A percentile compares a stretch with the other conserved stretches of the same genome.
Evolutionary conservation across 2,888 invertebrate genomes (phyloP).

Genomic region (Heliconius sara): DNA sequence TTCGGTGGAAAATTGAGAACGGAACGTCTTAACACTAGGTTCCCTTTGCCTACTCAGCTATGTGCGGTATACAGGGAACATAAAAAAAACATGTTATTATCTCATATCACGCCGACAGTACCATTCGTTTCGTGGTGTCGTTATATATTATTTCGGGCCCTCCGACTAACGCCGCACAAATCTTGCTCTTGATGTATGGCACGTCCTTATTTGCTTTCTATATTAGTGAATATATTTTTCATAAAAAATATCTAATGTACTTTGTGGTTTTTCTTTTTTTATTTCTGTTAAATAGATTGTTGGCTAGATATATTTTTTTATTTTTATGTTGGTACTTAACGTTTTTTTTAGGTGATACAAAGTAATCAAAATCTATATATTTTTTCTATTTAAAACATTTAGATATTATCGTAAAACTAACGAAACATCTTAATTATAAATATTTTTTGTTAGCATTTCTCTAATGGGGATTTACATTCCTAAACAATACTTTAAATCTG

Average conservation of each 20-base stretch:
- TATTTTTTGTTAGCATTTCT: no score
- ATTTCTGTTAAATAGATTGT: not conserved
- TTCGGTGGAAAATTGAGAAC: not conserved
- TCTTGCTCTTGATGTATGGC: conserved; percentile 27
- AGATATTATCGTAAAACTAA: no score
- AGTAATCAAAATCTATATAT: no score
- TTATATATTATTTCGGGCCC: conserved; percentile 19
- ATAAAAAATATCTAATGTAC: not conserved
- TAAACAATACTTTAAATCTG: no score
- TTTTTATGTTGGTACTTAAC: not conserved
- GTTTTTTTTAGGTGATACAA: no score
- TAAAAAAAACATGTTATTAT: not conserved
- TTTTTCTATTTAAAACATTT: no score
- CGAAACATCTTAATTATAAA: no score
- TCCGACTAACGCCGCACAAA: conserved; percentile 22
- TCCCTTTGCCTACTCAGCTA: not conserved
- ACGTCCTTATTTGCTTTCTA: conserved; percentile 14
- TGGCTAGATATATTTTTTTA: not conserved
- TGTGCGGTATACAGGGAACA: not conserved
- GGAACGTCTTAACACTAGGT: not conserved
- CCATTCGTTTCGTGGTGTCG: not conserved
- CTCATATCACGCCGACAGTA: not conserved
- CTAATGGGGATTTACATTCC: no score
- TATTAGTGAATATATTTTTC: not conserved
- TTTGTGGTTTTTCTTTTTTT: not conserved